Evolutionary conservation across 1,140 invertebrate genomes (phyloP), one percentile per base, ranked within the genome.

Genomic region (Zaprionus tsacasi): DNA sequence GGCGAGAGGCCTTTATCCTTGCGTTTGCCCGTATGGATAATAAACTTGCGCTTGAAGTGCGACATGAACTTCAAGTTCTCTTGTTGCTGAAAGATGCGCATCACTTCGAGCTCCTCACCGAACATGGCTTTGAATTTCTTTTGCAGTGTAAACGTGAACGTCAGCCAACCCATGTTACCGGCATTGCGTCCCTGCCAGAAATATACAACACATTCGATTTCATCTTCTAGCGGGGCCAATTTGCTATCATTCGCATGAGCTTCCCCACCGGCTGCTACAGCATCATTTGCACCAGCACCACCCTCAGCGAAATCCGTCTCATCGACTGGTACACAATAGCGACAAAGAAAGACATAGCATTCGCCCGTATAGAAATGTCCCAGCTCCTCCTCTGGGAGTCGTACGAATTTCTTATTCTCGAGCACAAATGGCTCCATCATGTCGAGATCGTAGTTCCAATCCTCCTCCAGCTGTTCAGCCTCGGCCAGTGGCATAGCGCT

Each of bases 121-220:
- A 99, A 99, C 68, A 99, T 94, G 17, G 96, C 95, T 93, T 99
- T 99, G 93, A 99, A 99, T 93, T 99, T 99, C 91, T 99, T 98
- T 93, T 99, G 98, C 63, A 99, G 94, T 79, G 97, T 97, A 93
- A 99, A 99, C 0, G 99, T 99, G 93, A 99, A 99, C 8, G 98
- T 99, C 0, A 99, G 94, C 99, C 99, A 99, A 21, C 99, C 99
- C 98, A 99, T 99, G 93, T 99, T 99, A 52, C 97, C 96, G 3
- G 99, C 98, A 90, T 99, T 96, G 74, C 99, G 93, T 1, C 98
- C 98, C 94, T 99, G 99, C 99, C 99, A 99, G 93, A 99, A 99
- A 93, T 99, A 99, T 8, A 99, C 98, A 38, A 99, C 97, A 93
- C 98, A 99, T 88, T 99, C 97, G 79, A 97, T 98, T 92, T 99